These are phyloP conservation scores for Drosophila sechellia DNA, from an alignment of 1,140 invertebrate genomes.

Conservation along the genomic window DNA sequence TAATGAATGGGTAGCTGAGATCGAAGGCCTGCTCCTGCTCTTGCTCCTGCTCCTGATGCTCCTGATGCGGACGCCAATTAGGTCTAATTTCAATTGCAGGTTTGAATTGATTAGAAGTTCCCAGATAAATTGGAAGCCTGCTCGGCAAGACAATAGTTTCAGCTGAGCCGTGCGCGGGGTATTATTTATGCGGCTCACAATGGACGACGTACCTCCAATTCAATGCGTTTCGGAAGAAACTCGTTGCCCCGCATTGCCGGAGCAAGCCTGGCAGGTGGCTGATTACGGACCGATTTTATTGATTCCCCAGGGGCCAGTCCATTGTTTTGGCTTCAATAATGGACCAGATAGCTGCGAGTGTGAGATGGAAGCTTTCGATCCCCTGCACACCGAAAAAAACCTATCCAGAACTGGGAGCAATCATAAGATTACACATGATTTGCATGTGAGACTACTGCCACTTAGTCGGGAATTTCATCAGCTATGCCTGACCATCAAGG, in stretches of 20 bases:
- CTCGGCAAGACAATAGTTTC: constrained; percentile 20
- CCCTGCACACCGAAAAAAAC: not conserved
- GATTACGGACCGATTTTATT: constrained; percentile 17
- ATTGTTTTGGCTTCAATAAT: constrained; percentile 8
- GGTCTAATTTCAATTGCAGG: constrained; percentile 37
- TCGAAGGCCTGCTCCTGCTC: not conserved
- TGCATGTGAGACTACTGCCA: no score
- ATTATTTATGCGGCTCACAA: constrained; percentile 23
- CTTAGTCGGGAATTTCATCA: no score
- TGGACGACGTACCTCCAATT: constrained; percentile 11
- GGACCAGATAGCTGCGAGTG: constrained; percentile 4
- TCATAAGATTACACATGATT: no score
- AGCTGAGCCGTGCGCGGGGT: not conserved
- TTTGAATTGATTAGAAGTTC: constrained; percentile 22
- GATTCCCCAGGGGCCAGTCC: constrained; percentile 1
- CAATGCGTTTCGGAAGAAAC: not conserved
- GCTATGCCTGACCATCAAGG: no score
- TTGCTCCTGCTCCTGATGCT: no score
- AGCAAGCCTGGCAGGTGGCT: constrained; percentile 7
- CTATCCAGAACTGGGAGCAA: not conserved
- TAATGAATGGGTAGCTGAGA: constrained; percentile 20
- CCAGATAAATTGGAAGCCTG: constrained; percentile 9
- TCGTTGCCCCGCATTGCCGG: not conserved
- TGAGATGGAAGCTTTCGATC: not conserved
- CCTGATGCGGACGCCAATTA: constrained; percentile 15